Evolutionary conservation across 30 jellyfish, hydroid and myxozoan genomes (phyloP), one percentile per base, ranked within the genome.

Genomic region (Sanderia malayensis): DNA sequence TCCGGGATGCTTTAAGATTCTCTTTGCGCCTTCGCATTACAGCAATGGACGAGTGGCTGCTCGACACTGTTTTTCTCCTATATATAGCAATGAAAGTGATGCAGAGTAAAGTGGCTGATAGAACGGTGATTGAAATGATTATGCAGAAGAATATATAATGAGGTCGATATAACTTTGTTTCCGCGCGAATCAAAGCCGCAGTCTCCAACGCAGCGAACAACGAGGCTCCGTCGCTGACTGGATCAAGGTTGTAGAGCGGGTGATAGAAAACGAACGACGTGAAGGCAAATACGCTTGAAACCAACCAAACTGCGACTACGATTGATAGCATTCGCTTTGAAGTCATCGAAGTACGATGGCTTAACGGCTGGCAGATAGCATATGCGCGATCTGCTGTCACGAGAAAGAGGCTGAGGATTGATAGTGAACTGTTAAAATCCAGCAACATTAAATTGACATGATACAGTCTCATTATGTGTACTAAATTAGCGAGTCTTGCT

Each of bases 341-440:
- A 0, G 86, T 74, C 37, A 59, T 34, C 20, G 30, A 41, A 4
- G 31, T 41, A 6, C 70, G 86, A 46, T 74, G 72, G 30, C 53
- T 59, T 33, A 74, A 33, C 23, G 86, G 86, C 2, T 34, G 28
- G 61, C 78, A 74, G 1, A 74, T 45, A 4, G 86, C 77, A 2
- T 41, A 34, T 15, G 86, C 75, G 1, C 86, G 86, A 45, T 74
- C 78, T 2, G 26, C 59, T 13, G 61, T 61, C 11, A 74, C 70
- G 2, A 73, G 77, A 24, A 67, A 4, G 10, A 74, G 70, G 71
- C 86, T 74, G 67, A 29, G 61, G 15, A 74, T 30, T 34, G 77
- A 32, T 46, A 74, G 70, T 3, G 61, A 72, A 32, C 70, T 74
- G 71, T 47, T 74, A 70, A 74, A 74, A 20, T 1, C 8, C 44